These are phyloP conservation scores for Chrysochloris asiatica DNA, from an alignment of 2,113 vertebrate genomes.

Conservation along the genomic window DNA sequence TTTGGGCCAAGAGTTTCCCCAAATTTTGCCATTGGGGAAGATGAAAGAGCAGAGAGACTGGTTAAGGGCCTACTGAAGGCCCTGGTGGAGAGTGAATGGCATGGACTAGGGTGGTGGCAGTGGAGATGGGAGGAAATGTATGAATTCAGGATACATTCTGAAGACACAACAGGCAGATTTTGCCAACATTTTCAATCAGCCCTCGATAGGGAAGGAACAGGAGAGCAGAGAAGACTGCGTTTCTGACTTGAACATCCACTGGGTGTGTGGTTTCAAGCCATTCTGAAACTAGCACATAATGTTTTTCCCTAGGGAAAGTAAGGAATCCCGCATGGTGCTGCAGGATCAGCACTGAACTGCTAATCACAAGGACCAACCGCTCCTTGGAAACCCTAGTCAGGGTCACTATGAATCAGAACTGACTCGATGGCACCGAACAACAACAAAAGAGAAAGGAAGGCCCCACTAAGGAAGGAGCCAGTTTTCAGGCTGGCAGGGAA, in stretches of 20 bases:
- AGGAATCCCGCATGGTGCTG: too few species aligned
- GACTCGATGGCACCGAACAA: too few species aligned
- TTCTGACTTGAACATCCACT: background rate
- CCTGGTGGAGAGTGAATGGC: background rate
- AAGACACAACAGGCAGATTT: conserved; percentile 2
- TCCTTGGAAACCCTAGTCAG: too few species aligned
- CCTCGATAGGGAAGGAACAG: background rate
- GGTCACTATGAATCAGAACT: too few species aligned
- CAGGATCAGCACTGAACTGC: too few species aligned
- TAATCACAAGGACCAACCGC: too few species aligned
- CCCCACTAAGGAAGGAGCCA: background rate
- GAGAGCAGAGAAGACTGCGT: background rate
- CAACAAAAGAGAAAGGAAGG: too few species aligned
- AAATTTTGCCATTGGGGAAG: background rate
- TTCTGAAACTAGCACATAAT: background rate
- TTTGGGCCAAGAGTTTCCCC: background rate
- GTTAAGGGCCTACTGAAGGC: background rate
- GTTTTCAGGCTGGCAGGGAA: background rate
- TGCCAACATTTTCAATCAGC: background rate
- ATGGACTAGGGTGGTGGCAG: background rate
- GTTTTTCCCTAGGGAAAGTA: background rate
- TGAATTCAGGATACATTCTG: background rate
- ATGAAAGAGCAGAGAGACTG: background rate
- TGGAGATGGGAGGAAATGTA: background rate
- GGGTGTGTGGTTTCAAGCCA: background rate